phyloP scores from a whole-genome alignment of 2,113 vertebrate species.

The Octodon degus region DNA sequence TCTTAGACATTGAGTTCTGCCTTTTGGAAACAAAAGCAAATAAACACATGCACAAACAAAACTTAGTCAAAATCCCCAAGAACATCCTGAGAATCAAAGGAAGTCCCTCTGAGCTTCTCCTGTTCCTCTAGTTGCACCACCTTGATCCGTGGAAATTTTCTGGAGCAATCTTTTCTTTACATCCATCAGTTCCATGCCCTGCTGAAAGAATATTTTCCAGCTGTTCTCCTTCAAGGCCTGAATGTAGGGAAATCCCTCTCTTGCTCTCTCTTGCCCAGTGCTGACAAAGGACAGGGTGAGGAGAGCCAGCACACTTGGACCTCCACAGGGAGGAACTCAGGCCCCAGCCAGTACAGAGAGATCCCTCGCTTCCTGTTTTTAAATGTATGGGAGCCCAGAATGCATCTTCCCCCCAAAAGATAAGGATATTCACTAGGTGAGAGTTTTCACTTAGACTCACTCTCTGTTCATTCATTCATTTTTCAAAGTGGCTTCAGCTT shows the following conservation, averaged over 20 bases:
- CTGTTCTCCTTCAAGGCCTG: background rate
- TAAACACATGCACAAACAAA: background rate
- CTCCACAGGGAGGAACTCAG: background rate
- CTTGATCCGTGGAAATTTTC: background rate
- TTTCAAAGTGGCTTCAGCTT: background rate
- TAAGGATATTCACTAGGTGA: background rate
- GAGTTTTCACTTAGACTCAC: background rate
- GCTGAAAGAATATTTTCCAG: background rate
- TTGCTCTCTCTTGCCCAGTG: background rate
- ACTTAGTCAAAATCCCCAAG: background rate
- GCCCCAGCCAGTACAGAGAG: background rate
- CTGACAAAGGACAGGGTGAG: background rate
- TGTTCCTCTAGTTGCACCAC: fast-evolving
- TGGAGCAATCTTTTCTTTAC: background rate
- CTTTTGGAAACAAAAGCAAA: constrained; percentile 50
- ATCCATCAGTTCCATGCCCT: background rate
- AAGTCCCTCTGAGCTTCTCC: background rate
- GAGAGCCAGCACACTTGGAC: background rate
- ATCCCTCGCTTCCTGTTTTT: background rate
- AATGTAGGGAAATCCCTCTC: background rate
- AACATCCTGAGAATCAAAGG: background rate
- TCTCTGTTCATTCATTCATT: background rate
- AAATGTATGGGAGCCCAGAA: background rate
- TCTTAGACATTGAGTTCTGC: constrained; percentile 36
- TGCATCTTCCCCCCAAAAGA: background rate